Evolutionary conservation across 2,797 vertebrate genomes (phyloP), one percentile per base, ranked within the genome.

Genomic region (Eptatretus atami): DNA sequence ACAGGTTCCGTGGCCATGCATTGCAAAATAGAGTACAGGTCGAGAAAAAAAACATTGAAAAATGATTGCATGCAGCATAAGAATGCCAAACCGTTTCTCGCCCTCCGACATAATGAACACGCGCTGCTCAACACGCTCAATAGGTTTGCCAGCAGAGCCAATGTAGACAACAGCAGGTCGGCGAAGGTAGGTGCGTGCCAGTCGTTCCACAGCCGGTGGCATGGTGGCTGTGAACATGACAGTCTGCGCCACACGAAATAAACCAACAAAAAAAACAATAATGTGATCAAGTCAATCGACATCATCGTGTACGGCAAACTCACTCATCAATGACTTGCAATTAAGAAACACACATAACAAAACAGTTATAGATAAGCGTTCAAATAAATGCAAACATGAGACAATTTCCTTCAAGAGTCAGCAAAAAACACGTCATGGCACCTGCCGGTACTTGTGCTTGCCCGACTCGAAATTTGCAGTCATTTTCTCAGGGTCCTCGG

Each of bases 191-290:
- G 82, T 94, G 67, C 90, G 77, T 65, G 90, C 90, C 73, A 95
- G 73, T 9, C 90, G 76, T 71, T 98, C 90, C 71, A 95, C 90
- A 0, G 90, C 84, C 0, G 90, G 74, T 0, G 90, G 90, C 90
- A 98, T 98, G 11, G 90, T 95, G 64, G 90, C 90, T 1, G 90
- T 98, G 76, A 98, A 98, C 90, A 98, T 98, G 72, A 95, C 87
- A 0, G 90, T 95, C 90, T 98, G 69, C 1, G 53, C 31, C 31
- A 44, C 31, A 44, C 31, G 6, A 44, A 44, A 44, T 44, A 44
- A 44, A 44, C 31, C 2, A 44, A 44, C 4, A 44, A 44, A 64
- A 44, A 44, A 44, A 44, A 44, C 65, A 67, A 24, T 68, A 67
- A 24, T 68, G 54, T 68, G 64, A 12, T 63, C 63, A 52, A n/a